These are phyloP conservation scores for Poecilia picta DNA, from an alignment of 2,797 vertebrate genomes.

Conservation along the genomic window DNA sequence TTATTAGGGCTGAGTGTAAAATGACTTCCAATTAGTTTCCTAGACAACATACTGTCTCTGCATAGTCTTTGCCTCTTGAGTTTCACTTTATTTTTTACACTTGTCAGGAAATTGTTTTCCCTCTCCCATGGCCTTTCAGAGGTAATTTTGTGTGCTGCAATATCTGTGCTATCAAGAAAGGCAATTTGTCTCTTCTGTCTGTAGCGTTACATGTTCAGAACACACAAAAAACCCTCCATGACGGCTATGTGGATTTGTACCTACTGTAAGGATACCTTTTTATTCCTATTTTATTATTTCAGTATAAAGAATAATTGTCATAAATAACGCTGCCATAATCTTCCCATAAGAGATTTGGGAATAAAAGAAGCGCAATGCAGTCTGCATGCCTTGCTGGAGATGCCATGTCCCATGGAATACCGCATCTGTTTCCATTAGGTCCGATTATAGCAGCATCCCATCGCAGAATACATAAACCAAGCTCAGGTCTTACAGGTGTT, in stretches of 20 bases:
- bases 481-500: constrained; percentile 46
- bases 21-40: constrained; percentile 79
- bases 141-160: constrained; percentile 50
- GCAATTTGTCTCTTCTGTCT: constrained; percentile 42
- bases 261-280: not conserved
- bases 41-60: constrained; percentile 57
- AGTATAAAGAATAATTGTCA: constrained; percentile 32
- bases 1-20: constrained; percentile 70
- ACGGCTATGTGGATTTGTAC: not conserved
- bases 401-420: constrained; percentile 59
- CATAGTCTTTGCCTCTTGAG: constrained; percentile 46
- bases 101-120: constrained; percentile 68
- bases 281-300: constrained; percentile 27
- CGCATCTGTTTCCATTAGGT: constrained; percentile 75
- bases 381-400: constrained; percentile 49
- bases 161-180: constrained; percentile 49
- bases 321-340: constrained; percentile 15
- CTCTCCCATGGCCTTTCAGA: constrained; percentile 55
- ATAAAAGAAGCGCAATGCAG: constrained; percentile 57
- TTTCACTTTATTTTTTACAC: constrained; percentile 34
- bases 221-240: not conserved
- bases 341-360: constrained; percentile 32
- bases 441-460: constrained; percentile 58
- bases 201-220: constrained; percentile 24
- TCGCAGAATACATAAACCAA: constrained; percentile 60